A percentile compares a stretch with the other conserved stretches of the same genome.
phyloP scores from a whole-genome alignment of 2,888 invertebrate genomes.

The Bombyx huttoni region DNA sequence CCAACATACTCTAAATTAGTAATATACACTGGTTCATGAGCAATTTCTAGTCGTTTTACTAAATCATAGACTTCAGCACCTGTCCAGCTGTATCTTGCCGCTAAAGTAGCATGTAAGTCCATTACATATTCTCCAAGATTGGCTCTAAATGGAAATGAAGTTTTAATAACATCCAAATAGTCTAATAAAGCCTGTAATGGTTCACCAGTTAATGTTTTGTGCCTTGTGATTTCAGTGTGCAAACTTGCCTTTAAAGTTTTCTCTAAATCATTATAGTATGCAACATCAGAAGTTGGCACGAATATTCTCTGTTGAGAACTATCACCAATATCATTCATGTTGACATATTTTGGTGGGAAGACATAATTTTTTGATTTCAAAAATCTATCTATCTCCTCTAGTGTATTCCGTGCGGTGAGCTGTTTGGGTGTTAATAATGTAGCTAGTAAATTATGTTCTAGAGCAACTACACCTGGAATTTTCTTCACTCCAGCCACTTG shows the following conservation, averaged over 20 bases:
- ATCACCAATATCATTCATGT: constrained; percentile 20
- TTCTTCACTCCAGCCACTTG: constrained; percentile 49
- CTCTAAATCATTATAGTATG: constrained; percentile 91
- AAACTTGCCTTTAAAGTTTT: constrained; percentile 87
- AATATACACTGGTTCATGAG: constrained; percentile 69
- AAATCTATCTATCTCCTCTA: constrained; percentile 66
- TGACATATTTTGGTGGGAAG: constrained; percentile 34
- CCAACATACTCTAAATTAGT: constrained; percentile 77
- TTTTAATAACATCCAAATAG: constrained; percentile 79
- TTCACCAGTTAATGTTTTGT: constrained; percentile 78
- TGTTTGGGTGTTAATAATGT: constrained; percentile 46
- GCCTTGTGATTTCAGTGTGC: constrained; percentile 84
- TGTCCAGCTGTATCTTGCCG: constrained; percentile 57
- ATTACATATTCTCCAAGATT: constrained; percentile 77
- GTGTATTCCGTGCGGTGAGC: constrained; percentile 49
- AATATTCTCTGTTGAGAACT: constrained; percentile 18
- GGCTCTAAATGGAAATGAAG: constrained; percentile 84
- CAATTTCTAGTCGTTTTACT: constrained; percentile 65
- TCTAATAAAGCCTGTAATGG: constrained; percentile 80
- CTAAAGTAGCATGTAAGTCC: constrained; percentile 70
- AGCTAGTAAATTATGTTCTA: constrained; percentile 45
- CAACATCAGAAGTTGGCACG: constrained; percentile 56
- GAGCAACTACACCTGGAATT: constrained; percentile 70
- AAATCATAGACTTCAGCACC: constrained; percentile 75
- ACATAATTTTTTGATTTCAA: constrained; percentile 59